These are phyloP conservation scores for Drosophila lacteicornis DNA, from an alignment of 1,140 invertebrate genomes.

Conservation along the genomic window DNA sequence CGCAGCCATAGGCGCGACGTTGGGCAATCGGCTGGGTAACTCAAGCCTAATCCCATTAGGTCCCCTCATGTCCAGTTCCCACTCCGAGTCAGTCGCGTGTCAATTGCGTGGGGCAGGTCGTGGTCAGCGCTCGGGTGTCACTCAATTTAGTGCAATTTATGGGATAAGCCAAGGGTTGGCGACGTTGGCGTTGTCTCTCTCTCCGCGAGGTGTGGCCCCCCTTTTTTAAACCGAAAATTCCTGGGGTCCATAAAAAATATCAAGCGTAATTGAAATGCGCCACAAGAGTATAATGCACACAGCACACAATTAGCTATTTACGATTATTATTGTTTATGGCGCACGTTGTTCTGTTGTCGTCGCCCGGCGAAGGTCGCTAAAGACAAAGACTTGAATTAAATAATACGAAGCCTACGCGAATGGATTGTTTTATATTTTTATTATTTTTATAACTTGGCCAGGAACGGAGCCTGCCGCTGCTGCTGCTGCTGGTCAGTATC, in stretches of 20 bases:
- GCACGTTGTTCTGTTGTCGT: constrained; percentile 17
- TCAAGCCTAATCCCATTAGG: constrained; percentile 72
- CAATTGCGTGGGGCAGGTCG: constrained; percentile 63
- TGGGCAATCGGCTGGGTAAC: constrained; percentile 54
- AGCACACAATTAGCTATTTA: constrained; percentile 55
- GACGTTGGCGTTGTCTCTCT: not conserved
- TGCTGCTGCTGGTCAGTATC: constrained; percentile 22
- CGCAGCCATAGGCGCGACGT: constrained; percentile 3
- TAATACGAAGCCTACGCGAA: constrained; percentile 22
- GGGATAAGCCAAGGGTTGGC: constrained; percentile 23
- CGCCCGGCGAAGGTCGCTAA: constrained; percentile 23
- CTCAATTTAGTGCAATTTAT: constrained; percentile 58
- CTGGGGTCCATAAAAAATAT: constrained; percentile 28
- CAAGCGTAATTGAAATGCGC: constrained; percentile 39
- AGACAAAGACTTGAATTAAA: constrained; percentile 40
- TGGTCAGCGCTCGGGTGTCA: constrained; percentile 48
- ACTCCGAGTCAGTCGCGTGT: constrained; percentile 41
- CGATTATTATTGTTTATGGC: constrained; percentile 54
- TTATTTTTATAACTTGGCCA: constrained; percentile 26
- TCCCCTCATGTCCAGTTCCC: constrained; percentile 43
- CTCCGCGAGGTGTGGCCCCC: constrained; percentile 22
- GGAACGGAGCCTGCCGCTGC: constrained; percentile 37
- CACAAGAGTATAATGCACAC: constrained; percentile 42
- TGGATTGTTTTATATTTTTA: constrained; percentile 20
- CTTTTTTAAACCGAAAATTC: constrained; percentile 23